Base-by-base conservation (phyloP, 2,113 vertebrate genomes). In the Malurus alboscapulatus region DNA sequence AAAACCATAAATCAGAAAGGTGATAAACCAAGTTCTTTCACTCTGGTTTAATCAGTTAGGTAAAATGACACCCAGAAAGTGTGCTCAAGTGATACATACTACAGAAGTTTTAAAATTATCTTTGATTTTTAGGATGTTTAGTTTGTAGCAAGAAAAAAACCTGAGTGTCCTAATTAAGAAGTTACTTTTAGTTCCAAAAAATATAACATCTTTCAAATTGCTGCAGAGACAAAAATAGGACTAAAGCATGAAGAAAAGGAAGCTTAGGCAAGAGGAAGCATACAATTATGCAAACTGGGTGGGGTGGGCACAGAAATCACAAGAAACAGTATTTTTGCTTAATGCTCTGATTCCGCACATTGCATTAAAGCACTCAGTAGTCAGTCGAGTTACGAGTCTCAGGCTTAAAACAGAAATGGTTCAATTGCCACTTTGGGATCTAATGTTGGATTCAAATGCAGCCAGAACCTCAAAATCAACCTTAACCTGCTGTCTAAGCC, bases 251-350 rank as follows among this genome's bases (percentile, higher is more conserved):
- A 92, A 90, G 61, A 63, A 92, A 61, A 79, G 58, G 67, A 94
- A 96, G 67, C 32, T 92, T 66, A 34, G 71, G 81, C 38, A 85
- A 94, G n/a, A 91, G 81, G 94, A 94, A 96, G 63, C 27, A 76
- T 4, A 55, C 47, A 42, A 73, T 87, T 89, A 85, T 7, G 53
- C 74, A 92, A 92, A 83, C 29, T 0, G n/a, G 6, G 12, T 38
- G 16, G 61, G 27, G 71, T 1, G 4, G 24, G 67, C 10, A n/a
- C 5, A 14, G 62, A 78, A 92, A 84, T 86, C 75, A 86, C 65
- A 92, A 36, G 2, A 53, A 90, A 34, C 54, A 32, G 53, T 42
- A 73, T 51, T 87, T 93, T 78, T 92, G 58, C 88, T 86, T 47
- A 90, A 77, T 38, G 73, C 32, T 83, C 47, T 7, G 34, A 84